These are phyloP conservation scores for Orcinus orca DNA, from an alignment of 2,113 vertebrate species.

Conservation along the genomic window DNA sequence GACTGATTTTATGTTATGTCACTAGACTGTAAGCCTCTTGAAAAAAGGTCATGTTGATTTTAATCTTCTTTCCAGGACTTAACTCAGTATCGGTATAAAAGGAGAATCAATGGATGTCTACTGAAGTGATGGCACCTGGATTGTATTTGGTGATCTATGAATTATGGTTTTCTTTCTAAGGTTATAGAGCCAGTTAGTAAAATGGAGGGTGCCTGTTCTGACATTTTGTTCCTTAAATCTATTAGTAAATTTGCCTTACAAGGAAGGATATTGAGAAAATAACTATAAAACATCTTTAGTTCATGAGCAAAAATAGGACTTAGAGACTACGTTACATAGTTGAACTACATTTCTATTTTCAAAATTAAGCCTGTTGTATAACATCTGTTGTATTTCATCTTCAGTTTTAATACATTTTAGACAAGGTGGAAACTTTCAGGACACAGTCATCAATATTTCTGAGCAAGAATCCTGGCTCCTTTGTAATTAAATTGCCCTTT, in stretches of 20 bases:
- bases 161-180: neutral
- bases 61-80: neutral
- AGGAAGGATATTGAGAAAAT: constrained; percentile 39
- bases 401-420: constrained; percentile 8
- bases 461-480: constrained; percentile 28
- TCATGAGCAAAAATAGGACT: constrained; percentile 18
- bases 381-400: neutral
- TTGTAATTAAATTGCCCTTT: constrained; percentile 66
- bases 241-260: constrained; percentile 13
- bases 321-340: neutral
- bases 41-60: neutral
- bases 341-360: neutral
- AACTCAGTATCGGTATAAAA: neutral
- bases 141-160: neutral
- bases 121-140: neutral
- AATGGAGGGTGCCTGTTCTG: neutral
- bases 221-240: neutral
- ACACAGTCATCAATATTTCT: constrained; percentile 53
- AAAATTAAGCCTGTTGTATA: neutral
- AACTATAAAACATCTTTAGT: constrained; percentile 19
- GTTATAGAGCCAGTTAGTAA: neutral
- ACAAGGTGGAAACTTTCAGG: neutral
- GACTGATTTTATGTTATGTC: neutral
- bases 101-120: neutral
- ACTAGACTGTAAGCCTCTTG: neutral